These are phyloP conservation scores for Telenomus remus DNA, from an alignment of 1,140 invertebrate species.

Conservation along the genomic window DNA sequence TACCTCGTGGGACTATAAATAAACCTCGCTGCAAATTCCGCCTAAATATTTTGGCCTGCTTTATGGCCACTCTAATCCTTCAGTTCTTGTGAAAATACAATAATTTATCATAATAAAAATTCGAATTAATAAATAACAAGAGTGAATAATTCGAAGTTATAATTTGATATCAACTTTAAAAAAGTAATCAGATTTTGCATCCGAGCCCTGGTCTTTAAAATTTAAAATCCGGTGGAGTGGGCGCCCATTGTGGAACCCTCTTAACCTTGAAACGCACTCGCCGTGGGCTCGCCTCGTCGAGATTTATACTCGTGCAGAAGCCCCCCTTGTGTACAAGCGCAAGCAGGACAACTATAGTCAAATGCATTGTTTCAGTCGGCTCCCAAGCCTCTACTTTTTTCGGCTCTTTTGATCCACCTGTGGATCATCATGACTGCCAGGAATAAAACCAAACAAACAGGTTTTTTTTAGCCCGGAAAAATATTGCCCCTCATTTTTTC, in stretches of 20 bases:
- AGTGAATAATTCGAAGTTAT: no score
- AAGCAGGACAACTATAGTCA: constrained; percentile 17
- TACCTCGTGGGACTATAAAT: constrained; percentile 16
- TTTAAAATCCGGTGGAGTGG: constrained; percentile 33
- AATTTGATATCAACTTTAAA: neutral
- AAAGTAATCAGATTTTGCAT: neutral
- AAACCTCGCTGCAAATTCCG: constrained; percentile 8
- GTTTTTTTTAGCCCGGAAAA: constrained; percentile 49
- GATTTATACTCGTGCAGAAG: constrained; percentile 33
- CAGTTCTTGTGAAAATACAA: neutral
- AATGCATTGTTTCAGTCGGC: constrained; percentile 50
- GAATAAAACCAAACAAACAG: constrained; percentile 51
- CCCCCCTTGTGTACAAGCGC: constrained; percentile 15
- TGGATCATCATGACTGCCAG: constrained; percentile 53
- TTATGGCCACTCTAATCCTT: neutral
- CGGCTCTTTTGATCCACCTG: constrained; percentile 59
- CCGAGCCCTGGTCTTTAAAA: constrained; percentile 32
- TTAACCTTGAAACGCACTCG: constrained; percentile 45
- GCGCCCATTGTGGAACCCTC: constrained; percentile 32
- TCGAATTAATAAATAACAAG: no score
- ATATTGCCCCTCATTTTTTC: constrained; percentile 53
- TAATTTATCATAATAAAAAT: no score
- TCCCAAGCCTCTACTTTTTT: constrained; percentile 45
- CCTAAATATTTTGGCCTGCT: constrained; percentile 11
- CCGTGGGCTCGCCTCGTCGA: constrained; percentile 20